Base-by-base conservation (phyloP, 2,797 vertebrate genomes). In the Amblyopsis hoosieri region DNA sequence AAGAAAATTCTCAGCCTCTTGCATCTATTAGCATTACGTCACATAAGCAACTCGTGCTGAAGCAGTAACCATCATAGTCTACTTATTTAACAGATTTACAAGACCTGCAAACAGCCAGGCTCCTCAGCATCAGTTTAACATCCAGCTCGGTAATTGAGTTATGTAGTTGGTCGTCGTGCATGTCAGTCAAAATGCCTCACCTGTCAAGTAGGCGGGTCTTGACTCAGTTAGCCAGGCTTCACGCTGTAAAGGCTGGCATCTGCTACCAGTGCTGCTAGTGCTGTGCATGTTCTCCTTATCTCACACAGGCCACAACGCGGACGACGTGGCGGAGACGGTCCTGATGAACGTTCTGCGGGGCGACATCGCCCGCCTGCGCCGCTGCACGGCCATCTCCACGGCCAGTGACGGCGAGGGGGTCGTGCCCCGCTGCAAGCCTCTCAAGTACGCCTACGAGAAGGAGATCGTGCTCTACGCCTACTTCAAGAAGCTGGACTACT, bases 391-490 rank as follows among this genome's bases (percentile, higher is more conserved):
- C 48, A 94, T 95, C 78, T 92, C 92, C 4, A 91, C 93, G 0
- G 77, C 90, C 52, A 93, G 93, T 0, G 94, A 94, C 50, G 91
- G 92, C 0, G 92, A 93, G 0, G 93, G 93, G 0, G 91, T 94
- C 0, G 91, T 97, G 13, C 94, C 96, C 0, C 93, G 95, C 11
- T 95, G 95, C 87, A 95, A 96, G 67, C 95, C 95, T 0, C 89
- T 97, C 60, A 94, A 95, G 71, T 94, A 96, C 1, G 93, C 95
- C 1, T 97, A 96, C 1, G 95, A 97, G 86, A 98, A 97, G 76
- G 96, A 98, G 89, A 97, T 97, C 0, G 96, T 97, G 45, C 89
- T 97, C 23, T 97, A 97, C 0, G 96, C 95, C 6, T 95, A 97
- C 79, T 97, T 97, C 71, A 94, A 95, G 37, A 94, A 93, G 72